These are phyloP conservation scores for Mythimna lalbum DNA, from an alignment of 2,888 invertebrate species.

Conservation along the genomic window DNA sequence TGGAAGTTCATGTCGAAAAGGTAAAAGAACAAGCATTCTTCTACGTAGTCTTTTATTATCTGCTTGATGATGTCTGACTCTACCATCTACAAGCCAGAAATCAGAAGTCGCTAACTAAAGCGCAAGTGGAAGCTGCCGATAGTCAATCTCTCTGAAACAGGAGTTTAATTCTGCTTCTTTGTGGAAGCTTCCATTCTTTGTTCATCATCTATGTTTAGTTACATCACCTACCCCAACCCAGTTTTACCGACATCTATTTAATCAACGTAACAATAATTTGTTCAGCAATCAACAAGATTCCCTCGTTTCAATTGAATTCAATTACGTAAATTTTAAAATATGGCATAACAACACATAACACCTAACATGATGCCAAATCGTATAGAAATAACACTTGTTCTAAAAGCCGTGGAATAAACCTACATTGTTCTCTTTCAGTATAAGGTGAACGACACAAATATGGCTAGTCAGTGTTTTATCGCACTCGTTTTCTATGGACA, in stretches of 20 bases:
- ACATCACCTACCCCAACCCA: constrained; percentile 15
- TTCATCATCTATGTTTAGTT: constrained; percentile 20
- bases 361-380: constrained; percentile 36
- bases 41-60: no score
- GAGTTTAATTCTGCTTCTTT: not conserved
- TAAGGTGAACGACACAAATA: constrained; percentile 70
- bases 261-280: constrained; percentile 43
- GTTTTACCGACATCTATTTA: constrained; percentile 20
- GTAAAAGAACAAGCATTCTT: no score
- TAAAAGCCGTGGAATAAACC: constrained; percentile 47
- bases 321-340: constrained; percentile 43
- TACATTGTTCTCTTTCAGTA: constrained; percentile 66
- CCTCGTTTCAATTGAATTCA: constrained; percentile 51
- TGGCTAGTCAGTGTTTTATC: constrained; percentile 70
- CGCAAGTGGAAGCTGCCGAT: not conserved
- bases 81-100: not conserved
- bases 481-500: constrained; percentile 72
- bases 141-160: not conserved
- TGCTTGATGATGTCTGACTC: no score
- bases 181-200: not conserved
- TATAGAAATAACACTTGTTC: constrained; percentile 40
- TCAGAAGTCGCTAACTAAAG: not conserved
- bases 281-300: constrained; percentile 30
- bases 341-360: constrained; percentile 25
- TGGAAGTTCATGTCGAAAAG: not conserved